Evolutionary conservation across 2,113 vertebrate genomes (phyloP).

Genomic region (Acrocephalus kingi): DNA sequence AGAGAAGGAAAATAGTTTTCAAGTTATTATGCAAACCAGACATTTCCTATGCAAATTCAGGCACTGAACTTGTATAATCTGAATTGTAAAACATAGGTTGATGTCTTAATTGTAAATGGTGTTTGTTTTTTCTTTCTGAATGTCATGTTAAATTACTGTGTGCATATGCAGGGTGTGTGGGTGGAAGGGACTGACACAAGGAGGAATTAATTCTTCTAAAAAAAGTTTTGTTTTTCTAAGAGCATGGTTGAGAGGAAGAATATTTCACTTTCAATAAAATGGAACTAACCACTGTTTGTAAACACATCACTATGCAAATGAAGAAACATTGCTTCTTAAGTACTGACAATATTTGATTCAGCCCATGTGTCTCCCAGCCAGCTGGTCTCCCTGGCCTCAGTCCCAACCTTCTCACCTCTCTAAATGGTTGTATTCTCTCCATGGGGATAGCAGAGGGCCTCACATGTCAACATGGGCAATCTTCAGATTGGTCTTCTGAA

Average conservation of each 20-base stretch:
- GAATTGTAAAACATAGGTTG: conserved; percentile 48
- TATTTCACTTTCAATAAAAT: not conserved
- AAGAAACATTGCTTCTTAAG: not conserved
- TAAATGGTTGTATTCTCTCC: not conserved
- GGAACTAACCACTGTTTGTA: not conserved
- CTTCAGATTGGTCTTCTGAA: conserved; percentile 30
- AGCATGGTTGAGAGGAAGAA: not conserved
- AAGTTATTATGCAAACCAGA: conserved; percentile 35
- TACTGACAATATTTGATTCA: not conserved
- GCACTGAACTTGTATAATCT: conserved; percentile 28
- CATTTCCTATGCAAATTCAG: conserved; percentile 36
- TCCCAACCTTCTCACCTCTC: not conserved
- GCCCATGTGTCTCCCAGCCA: not conserved
- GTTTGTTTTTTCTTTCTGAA: conserved; percentile 41
- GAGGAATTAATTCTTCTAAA: not conserved
- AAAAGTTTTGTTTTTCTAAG: not conserved
- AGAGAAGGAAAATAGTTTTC: conserved; percentile 26
- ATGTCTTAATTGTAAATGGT: conserved; percentile 44
- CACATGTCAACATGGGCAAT: not conserved
- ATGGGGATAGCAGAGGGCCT: not conserved
- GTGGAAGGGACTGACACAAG: conserved; percentile 4
- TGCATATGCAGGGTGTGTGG: not conserved
- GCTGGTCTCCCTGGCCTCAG: not conserved
- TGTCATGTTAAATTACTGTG: conserved; percentile 19
- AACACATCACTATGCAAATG: conserved; percentile 11